A percentile compares a stretch with the other conserved stretches of the same genome.
Evolutionary conservation across 1,140 invertebrate species (phyloP).

Genomic region (Globodera rostochiensis): DNA sequence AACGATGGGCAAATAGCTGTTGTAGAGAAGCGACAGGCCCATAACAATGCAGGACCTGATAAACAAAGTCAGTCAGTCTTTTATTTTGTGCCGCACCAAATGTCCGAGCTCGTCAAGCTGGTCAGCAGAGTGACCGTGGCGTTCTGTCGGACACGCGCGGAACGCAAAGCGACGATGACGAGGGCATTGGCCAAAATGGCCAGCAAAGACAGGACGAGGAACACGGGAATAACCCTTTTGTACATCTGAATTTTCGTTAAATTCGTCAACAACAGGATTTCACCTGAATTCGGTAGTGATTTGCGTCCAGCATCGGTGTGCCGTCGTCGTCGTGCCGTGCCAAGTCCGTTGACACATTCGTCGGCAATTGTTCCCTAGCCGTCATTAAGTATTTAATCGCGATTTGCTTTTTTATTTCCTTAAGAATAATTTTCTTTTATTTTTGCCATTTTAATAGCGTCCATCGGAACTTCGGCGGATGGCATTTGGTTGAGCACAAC

Average conservation of each 20-base stretch:
- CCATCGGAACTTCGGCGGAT: no score
- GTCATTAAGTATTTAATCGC: no score
- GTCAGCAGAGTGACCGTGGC: conserved; percentile 51
- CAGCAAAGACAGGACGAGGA: conserved; percentile 41
- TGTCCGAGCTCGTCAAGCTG: conserved; percentile 52
- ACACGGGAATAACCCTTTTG: conserved; percentile 53
- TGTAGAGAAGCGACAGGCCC: conserved; percentile 52
- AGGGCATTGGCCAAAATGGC: conserved; percentile 52
- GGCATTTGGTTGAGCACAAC: no score
- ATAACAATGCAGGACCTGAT: conserved; percentile 45
- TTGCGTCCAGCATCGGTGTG: neutral
- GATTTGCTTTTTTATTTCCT: no score
- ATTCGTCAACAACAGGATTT: no score
- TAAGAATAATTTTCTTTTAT: no score
- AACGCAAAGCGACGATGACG: conserved; percentile 48
- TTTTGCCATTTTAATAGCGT: no score
- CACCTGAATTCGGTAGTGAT: conserved; percentile 2
- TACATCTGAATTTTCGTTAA: conserved; percentile 42
- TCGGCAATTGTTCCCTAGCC: no score
- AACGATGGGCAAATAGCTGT: conserved; percentile 54
- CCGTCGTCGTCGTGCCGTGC: neutral
- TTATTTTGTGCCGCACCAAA: conserved; percentile 36
- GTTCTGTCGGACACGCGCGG: conserved; percentile 49
- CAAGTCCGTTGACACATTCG: no score
- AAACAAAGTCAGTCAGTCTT: neutral